Evolutionary conservation across 2,888 invertebrate genomes (phyloP).

Genomic region (Muschampia plurimacula): DNA sequence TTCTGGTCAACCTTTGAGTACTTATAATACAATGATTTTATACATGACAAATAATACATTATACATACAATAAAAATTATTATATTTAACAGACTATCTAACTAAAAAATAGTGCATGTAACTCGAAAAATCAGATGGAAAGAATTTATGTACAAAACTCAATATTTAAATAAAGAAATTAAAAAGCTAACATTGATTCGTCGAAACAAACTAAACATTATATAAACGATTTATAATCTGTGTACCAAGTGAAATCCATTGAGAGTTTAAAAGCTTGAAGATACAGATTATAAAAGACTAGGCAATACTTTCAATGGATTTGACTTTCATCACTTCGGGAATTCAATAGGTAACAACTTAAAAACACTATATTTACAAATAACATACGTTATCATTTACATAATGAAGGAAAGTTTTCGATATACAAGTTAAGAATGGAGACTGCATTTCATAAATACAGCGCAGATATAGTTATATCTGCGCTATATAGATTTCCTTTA

Average conservation of each 20-base stretch:
- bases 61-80: constrained; percentile 29
- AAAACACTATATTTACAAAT: constrained; percentile 66
- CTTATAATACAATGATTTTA: constrained; percentile 39
- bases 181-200: background rate
- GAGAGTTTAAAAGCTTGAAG: constrained; percentile 56
- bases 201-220: background rate
- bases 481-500: too few species aligned
- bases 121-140: constrained; percentile 47
- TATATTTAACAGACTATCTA: constrained; percentile 32
- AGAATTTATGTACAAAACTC: constrained; percentile 51
- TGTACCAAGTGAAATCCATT: constrained; percentile 63
- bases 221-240: constrained; percentile 7
- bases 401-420: constrained; percentile 33
- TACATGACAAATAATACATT: constrained; percentile 33
- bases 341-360: constrained; percentile 70
- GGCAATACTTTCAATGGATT: constrained; percentile 66
- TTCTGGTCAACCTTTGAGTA: constrained; percentile 52
- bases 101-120: constrained; percentile 24
- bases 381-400: constrained; percentile 56
- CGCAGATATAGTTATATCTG: constrained; percentile 17
- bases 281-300: constrained; percentile 76
- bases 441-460: background rate
- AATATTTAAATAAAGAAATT: background rate
- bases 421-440: background rate
- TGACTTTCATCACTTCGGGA: constrained; percentile 46